Evolutionary conservation across 2,797 vertebrate species (phyloP), one percentile per base, ranked within the genome.

Genomic region (Paedocypris micromegethes): DNA sequence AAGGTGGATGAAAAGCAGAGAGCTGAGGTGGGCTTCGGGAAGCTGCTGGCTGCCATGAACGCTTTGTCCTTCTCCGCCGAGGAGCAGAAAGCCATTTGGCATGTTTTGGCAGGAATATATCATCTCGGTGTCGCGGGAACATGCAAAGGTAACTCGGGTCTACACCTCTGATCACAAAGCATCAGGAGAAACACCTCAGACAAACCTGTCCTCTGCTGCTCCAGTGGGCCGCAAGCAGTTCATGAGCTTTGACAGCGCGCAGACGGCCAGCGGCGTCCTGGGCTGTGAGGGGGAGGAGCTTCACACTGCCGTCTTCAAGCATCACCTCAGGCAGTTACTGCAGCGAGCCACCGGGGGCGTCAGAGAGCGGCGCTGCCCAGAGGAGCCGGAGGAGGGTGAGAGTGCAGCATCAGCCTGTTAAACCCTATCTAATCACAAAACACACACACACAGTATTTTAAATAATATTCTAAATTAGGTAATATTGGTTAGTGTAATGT

Each of bases 211-310:
- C 23, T 23, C 23, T 23, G 23, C 23, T 8, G 67, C 37, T 60
- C 4, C 87, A 98, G 96, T 95, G 1, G 96, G 94, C 67, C 86
- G 96, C 79, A 95, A 91, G 68, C 94, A 97, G 83, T 98, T 98
- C 75, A 86, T 94, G 91, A 86, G 65, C 43, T 96, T 95, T 0
- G 93, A 96, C 78, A 87, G 89, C 3, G 93, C 94, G 0, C 88
- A 87, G 82, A 77, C 51, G 0, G 92, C 94, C 0, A 90, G 93
- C 0, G 81, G 83, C 2, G 89, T 88, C 48, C 86, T 98, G 76
- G 96, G 96, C 60, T 97, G 93, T 0, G 93, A 94, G 4, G 91
- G 86, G 0, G 96, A 98, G 65, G 95, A 95, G 66, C 86, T 98
- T 3, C 88, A 92, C 75, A 92, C 90, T 0, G 90, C 94, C 0